A percentile compares a stretch with the other conserved stretches of the same genome.
These are phyloP conservation scores for Synergus laeviventris DNA, from an alignment of 2,888 invertebrate species.

Conservation along the genomic window DNA sequence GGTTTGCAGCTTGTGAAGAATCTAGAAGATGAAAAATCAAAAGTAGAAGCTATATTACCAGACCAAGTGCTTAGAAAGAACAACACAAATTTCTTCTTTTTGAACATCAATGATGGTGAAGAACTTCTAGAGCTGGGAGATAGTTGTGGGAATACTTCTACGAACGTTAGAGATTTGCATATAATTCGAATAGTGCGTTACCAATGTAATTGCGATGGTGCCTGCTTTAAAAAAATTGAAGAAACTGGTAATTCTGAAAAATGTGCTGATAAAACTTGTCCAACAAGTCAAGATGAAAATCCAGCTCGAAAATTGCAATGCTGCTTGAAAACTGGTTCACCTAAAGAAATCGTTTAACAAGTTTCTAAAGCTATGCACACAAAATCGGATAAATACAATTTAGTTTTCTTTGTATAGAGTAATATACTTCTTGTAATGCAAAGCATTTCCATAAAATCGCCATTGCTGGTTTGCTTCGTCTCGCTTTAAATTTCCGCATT, in stretches of 20 bases:
- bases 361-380: not conserved
- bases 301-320: not conserved
- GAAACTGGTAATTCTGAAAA: not conserved
- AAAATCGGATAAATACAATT: not conserved
- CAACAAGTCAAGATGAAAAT: not conserved
- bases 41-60: conserved; percentile 57
- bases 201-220: conserved; percentile 59
- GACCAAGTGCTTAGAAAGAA: conserved; percentile 55
- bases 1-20: conserved; percentile 43
- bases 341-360: not conserved
- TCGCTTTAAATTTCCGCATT: not conserved
- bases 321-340: not conserved
- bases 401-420: not conserved
- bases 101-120: conserved; percentile 60
- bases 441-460: conserved; percentile 6
- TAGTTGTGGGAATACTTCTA: conserved; percentile 57
- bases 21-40: conserved; percentile 45
- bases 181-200: conserved; percentile 59
- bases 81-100: conserved; percentile 59
- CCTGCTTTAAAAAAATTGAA: conserved; percentile 46
- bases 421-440: not conserved
- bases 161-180: conserved; percentile 64
- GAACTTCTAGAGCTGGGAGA: conserved; percentile 59
- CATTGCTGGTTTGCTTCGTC: not conserved
- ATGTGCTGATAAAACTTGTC: not conserved